A percentile compares a stretch with the other conserved stretches of the same genome.
Evolutionary conservation across 1,140 invertebrate species (phyloP).

Genomic region (Latrodectus geometricus): DNA sequence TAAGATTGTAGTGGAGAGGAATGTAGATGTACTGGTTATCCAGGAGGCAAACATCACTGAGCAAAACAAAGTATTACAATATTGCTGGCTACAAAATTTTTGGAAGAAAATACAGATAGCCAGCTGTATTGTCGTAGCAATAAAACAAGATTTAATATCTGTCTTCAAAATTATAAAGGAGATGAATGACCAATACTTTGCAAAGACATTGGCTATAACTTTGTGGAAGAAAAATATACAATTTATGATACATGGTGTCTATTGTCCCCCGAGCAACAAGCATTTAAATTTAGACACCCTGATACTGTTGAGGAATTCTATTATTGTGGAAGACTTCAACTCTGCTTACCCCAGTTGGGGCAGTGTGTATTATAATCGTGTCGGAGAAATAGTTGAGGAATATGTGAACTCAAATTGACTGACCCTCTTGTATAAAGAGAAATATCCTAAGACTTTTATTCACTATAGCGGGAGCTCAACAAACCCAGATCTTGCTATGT

Average conservation of each 20-base stretch:
- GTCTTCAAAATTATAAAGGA: background rate
- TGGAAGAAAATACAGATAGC: background rate
- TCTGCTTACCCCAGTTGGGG: conserved; percentile 5
- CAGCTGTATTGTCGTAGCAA: background rate
- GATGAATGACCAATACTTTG: background rate
- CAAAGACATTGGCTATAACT: background rate
- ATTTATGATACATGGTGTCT: conserved; percentile 1
- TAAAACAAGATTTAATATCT: background rate
- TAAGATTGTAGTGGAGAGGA: background rate
- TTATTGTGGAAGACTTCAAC: background rate
- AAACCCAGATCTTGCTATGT: background rate
- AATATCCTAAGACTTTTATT: background rate
- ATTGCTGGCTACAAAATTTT: background rate
- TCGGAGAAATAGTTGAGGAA: background rate
- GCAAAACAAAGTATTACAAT: background rate
- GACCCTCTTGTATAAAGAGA: background rate
- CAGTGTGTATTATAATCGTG: background rate
- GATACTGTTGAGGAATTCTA: background rate
- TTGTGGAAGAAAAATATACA: background rate
- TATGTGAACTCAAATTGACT: background rate
- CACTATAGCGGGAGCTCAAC: conserved; percentile 1
- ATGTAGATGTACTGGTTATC: background rate
- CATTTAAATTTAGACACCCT: background rate
- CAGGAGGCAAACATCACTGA: conserved; percentile 8
- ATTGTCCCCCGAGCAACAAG: conserved; percentile 13